Evolutionary conservation across 2,888 invertebrate genomes (phyloP).

Genomic region (Nebria brevicollis): DNA sequence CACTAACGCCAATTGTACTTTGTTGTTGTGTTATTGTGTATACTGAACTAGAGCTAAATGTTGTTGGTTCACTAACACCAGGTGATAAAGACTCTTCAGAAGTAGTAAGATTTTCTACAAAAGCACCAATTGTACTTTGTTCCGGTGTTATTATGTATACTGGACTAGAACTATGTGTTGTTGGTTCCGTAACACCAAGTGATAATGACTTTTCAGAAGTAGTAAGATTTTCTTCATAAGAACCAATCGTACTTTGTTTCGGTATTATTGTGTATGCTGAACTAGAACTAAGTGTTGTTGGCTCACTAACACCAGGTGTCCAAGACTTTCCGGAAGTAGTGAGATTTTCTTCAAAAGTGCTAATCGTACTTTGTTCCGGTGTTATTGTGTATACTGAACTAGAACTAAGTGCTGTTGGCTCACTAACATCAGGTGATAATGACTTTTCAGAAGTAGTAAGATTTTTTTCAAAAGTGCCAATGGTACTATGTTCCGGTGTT

Average conservation of each 20-base stretch:
- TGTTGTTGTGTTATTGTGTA: constrained; percentile 20
- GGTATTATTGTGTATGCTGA: too few relatives aligned
- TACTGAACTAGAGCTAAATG: not conserved
- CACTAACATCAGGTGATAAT: not conserved
- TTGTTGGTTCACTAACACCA: not conserved
- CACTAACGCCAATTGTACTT: not conserved
- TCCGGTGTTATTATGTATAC: constrained; percentile 26
- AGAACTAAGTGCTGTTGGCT: too few relatives aligned
- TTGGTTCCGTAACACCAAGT: too few relatives aligned
- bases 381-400: too few relatives aligned
- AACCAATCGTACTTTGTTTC: too few relatives aligned
- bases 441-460: constrained; percentile 26
- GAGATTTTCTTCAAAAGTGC: too few relatives aligned
- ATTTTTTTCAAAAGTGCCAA: constrained; percentile 27
- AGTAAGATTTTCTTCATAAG: too few relatives aligned
- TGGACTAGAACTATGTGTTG: constrained; percentile 11
- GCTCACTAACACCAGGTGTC: too few relatives aligned
- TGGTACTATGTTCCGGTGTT: constrained; percentile 28
- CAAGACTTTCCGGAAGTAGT: too few relatives aligned
- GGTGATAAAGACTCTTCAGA: constrained; percentile 22
- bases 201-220: too few relatives aligned
- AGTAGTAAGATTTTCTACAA: constrained; percentile 26
- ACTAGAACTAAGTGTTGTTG: too few relatives aligned
- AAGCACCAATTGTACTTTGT: constrained; percentile 25
- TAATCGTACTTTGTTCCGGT: too few relatives aligned